A percentile compares a stretch with the other conserved stretches of the same genome.
These are phyloP conservation scores for Oreochromis niloticus DNA, from an alignment of 2,113 vertebrate species.

Conservation along the genomic window DNA sequence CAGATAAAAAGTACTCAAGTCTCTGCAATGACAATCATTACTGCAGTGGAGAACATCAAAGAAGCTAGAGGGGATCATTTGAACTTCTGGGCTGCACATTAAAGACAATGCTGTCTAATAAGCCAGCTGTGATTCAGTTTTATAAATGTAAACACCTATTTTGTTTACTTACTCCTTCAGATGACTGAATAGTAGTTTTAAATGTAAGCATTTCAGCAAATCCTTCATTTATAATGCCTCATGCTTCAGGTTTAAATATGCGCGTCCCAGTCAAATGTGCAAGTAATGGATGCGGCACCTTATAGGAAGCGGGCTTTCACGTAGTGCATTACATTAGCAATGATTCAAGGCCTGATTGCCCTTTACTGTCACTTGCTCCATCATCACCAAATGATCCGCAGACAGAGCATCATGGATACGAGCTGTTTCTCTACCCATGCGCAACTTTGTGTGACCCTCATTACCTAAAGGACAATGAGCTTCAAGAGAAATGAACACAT, in stretches of 20 bases:
- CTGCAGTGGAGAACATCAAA: not conserved
- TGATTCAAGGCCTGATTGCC: constrained; percentile 30
- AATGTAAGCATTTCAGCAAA: not conserved
- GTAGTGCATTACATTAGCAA: constrained; percentile 6
- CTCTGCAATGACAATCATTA: not conserved
- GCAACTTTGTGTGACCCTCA: constrained; percentile 24
- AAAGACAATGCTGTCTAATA: not conserved
- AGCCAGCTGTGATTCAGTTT: not conserved
- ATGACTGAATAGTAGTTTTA: not conserved
- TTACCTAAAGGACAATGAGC: constrained; percentile 51
- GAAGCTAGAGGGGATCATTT: not conserved
- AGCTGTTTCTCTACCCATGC: not conserved
- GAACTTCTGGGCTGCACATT: not conserved
- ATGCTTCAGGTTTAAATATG: not conserved
- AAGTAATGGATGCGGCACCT: not conserved
- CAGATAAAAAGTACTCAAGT: not conserved
- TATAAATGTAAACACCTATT: not conserved
- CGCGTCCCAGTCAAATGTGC: not conserved
- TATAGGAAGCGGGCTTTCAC: not conserved
- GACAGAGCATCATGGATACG: constrained; percentile 32
- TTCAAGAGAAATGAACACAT: constrained; percentile 3
- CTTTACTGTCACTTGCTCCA: constrained; percentile 39
- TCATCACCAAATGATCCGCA: constrained; percentile 25
- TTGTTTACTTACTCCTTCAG: not conserved
- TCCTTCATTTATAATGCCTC: not conserved